Base-by-base conservation (phyloP, 2,113 vertebrate species). In the Zosterops hypoxanthus region DNA sequence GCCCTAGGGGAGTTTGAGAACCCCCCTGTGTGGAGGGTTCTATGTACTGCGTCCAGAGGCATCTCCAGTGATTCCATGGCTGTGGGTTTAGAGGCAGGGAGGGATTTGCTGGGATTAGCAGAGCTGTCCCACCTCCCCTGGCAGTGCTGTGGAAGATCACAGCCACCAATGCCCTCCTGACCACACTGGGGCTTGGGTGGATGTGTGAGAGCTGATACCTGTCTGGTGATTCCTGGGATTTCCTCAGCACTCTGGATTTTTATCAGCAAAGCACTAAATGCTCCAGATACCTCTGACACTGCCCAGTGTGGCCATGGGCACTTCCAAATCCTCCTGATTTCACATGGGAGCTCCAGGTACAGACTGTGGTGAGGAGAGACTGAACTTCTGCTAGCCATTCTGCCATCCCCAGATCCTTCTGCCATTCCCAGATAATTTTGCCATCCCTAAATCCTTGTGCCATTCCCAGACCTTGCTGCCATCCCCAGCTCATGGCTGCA, bases 301-400 rank as follows among this genome's bases (percentile, higher is more conserved):
- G 24, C 41, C 46, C 42, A 39, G 2, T 0, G 2, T 6, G 56
- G 31, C 44, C 1, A 0, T 7, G 34, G 44, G 8, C 12, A 33
- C 29, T 66, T 82, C 39, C n/a, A 71, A 4, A 42, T 31, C 23
- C 28, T 82, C 47, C 34, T 33, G 70, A n/a, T 14, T 64, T 73
- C 18, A 11, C 11, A 2, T 13, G 26, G 65, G 33, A 73, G 26
- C n/a, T 73, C 65, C 75, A 49, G 15, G 11, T 16, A 44, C 46
- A 55, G 46, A 7, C 52, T 28, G 36, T 41, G 46, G 9, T 14
- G 52, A 36, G 39, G 36, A 52, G 50, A 83, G 15, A n/a, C 0
- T 18, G 47, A 77, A 42, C 24, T 81, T 55, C 69, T 66, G 12
- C 3, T 15, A n/a, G 26, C 9, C 0, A 5, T 52, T 64, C 41